Evolutionary conservation across 2,113 vertebrate species (phyloP), one percentile per base, ranked within the genome.

Genomic region (Pao palembangensis): DNA sequence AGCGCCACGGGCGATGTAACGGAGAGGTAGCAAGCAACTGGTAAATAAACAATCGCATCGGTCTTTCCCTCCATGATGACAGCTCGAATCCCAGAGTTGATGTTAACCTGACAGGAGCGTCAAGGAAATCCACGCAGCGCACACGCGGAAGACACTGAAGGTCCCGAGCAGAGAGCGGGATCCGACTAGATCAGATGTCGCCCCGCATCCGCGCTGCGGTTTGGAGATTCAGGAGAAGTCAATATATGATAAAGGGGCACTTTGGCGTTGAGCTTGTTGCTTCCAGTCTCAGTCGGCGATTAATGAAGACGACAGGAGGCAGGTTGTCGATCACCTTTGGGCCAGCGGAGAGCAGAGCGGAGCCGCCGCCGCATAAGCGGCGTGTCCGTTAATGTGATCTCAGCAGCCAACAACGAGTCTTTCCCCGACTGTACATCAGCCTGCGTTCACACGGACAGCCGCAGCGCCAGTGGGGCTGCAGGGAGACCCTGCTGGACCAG

Each of bases 161-260:
- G 49, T 73, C 80, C 80, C 68, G 65, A 58, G 67, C 58, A 71
- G 55, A 61, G 34, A 38, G 34, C 8, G 11, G 75, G 64, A 67
- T 73, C 64, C 64, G 66, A 70, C 79, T 76, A 81, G 87, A 85
- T 85, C 80, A 83, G 78, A 87, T 58, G 59, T 68, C 44, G 57
- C 69, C 65, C 69, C 76, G 76, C 67, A 81, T 75, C 80, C 73
- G 75, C 34, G 68, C 58, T 66, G 71, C 61, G 28, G 34, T 67
- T 71, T 63, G 69, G 62, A 65, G 78, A 80, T 76, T 71, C 65
- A 82, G 71, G 64, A 55, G 61, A 67, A 81, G 82, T 86, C 82
- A 85, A 87, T 86, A 86, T 88, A 84, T 80, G 82, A 86, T 82
- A 79, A 85, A 65, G 80, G 74, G 75, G 42, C 34, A 59, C 75